Conservation (phyloP, 2,797 vertebrate genomes). For the Characodon lateralis region DNA sequence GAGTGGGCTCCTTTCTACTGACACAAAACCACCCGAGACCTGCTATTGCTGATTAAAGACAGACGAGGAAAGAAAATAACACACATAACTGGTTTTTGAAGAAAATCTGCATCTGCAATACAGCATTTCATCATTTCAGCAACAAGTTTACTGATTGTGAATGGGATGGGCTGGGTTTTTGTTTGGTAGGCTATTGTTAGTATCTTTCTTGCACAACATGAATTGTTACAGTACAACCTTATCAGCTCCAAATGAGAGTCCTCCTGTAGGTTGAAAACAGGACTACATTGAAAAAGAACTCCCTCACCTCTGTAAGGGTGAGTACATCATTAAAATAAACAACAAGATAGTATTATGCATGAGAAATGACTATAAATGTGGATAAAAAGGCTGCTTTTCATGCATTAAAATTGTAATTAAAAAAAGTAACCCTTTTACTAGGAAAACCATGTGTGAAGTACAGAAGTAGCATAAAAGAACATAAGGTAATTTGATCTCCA, state of each 20-base stretch:
- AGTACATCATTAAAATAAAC: not conserved
- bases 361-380: not conserved
- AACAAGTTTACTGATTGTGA: not conserved
- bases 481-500: not conserved
- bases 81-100: slow-evolving; percentile 9
- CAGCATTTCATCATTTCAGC: slow-evolving; percentile 10
- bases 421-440: not conserved
- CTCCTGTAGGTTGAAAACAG: not conserved
- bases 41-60: slow-evolving; percentile 28
- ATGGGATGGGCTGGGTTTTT: not conserved
- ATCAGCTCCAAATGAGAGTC: too few relatives aligned
- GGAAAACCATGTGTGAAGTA: not conserved
- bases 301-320: too few relatives aligned
- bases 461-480: not conserved
- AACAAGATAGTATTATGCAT: not conserved
- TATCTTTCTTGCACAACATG: not conserved
- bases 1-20: slow-evolving; percentile 11
- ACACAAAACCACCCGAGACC: slow-evolving; percentile 34
- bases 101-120: slow-evolving; percentile 32
- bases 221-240: too few relatives aligned
- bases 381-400: not conserved
- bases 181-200: not conserved
- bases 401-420: not conserved
- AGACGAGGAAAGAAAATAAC: slow-evolving; percentile 2
- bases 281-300: not conserved